Base-by-base conservation (phyloP, 2,797 vertebrate species). In the Bradypodion pumilum region DNA sequence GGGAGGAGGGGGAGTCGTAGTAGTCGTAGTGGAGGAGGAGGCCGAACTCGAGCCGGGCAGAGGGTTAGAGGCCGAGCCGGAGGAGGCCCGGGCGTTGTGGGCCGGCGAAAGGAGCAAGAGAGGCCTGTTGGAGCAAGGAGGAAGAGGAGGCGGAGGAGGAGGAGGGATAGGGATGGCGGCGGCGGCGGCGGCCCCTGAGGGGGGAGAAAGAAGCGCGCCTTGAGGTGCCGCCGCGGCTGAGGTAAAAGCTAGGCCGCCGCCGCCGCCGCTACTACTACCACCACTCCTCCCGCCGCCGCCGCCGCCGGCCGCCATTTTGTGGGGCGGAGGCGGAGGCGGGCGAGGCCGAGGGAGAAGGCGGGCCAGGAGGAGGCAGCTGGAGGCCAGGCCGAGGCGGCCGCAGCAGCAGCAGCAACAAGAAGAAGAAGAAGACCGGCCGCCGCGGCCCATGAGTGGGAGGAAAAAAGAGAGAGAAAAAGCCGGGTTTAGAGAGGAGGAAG, bases 1-100 rank as follows among this genome's bases (percentile, higher is more conserved):
- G 29, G 87, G 85, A 3, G 90, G 90, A 68, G 82, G 80, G 92
- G 92, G 49, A 93, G 90, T 93, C 94, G 87, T 94, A 95, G 91
- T 21, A 15, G 93, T 95, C 95, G 92, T 93, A 85, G 96, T 96
- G 63, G 96, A 65, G 91, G 97, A 97, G 16, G 97, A n/a, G n/a
- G n/a, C n/a, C n/a, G n/a, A 19, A 19, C 52, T 52, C 9, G n/a
- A n/a, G n/a, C n/a, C 52, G 19, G 52, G 52, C 52, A 56, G 56
- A 10, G 52, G 52, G 52, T 56, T 56, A n/a, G n/a, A n/a, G n/a
- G n/a, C n/a, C n/a, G n/a, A n/a, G n/a, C n/a, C n/a, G n/a, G n/a
- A n/a, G n/a, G n/a, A 94, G 6, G 92, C 96, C 3, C 52, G 52
- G 52, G 52, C 52, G 97, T 91, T 89, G 86, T 82, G 85, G 78